A percentile compares a stretch with the other conserved stretches of the same genome.
Conservation (phyloP, 37 sponge, comb jelly and placozoan genomes). For the Lycopodina hypogea region DNA sequence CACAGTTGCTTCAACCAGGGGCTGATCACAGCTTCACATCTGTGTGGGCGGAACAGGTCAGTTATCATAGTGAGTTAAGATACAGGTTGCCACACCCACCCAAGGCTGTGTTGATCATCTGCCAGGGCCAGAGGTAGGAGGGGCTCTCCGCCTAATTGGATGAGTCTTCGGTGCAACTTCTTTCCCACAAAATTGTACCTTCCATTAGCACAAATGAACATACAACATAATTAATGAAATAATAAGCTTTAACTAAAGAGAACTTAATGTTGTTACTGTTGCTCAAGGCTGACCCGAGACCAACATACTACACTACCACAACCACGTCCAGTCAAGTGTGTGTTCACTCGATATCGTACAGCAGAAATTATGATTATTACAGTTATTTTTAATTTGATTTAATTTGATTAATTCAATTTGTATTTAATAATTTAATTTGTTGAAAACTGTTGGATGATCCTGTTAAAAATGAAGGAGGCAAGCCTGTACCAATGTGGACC, state of each 20-base stretch:
- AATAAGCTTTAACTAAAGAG: not conserved
- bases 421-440: too few species aligned
- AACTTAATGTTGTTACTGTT: not conserved
- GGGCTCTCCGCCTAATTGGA: constrained; percentile 75
- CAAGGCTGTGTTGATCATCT: constrained; percentile 97
- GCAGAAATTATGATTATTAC: too few species aligned
- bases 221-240: not conserved
- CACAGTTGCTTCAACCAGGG: constrained; percentile 84
- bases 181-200: constrained; percentile 97
- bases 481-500: too few species aligned
- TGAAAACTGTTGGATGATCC: too few species aligned
- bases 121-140: constrained; percentile 74
- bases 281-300: not conserved
- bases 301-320: too few species aligned
- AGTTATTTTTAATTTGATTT: too few species aligned
- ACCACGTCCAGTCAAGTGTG: too few species aligned
- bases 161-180: constrained; percentile 76
- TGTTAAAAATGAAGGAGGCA: too few species aligned
- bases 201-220: too few species aligned
- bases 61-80: not conserved
- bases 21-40: constrained; percentile 77
- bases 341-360: too few species aligned
- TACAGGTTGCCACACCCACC: constrained; percentile 34
- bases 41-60: not conserved
- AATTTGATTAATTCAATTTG: too few species aligned